phyloP scores from a whole-genome alignment of 2,113 vertebrate genomes.

The Myiagra hebetior region DNA sequence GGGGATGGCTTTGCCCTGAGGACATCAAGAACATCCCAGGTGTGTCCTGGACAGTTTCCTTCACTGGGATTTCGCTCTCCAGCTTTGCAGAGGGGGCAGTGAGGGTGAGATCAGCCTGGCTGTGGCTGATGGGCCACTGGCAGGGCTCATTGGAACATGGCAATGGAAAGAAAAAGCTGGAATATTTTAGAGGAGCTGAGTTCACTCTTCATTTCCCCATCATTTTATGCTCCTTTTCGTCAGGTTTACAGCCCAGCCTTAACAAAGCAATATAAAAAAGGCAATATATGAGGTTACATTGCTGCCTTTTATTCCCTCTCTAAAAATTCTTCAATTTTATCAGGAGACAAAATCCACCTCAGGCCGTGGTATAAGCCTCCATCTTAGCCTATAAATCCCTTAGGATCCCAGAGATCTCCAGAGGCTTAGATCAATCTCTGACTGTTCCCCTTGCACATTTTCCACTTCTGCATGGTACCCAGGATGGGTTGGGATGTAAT shows the following conservation, averaged over 20 bases:
- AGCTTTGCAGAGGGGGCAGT: background rate
- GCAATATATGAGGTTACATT: background rate
- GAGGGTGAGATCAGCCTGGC: rapidly evolving
- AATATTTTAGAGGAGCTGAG: background rate
- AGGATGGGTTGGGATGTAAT: background rate
- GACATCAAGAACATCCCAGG: background rate
- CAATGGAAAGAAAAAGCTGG: background rate
- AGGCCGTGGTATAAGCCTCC: background rate
- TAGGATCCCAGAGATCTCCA: background rate
- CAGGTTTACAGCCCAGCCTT: background rate
- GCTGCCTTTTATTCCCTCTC: background rate
- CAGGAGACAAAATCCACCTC: background rate
- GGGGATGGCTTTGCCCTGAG: background rate
- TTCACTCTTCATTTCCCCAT: background rate
- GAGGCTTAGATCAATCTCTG: background rate
- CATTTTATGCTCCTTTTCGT: background rate
- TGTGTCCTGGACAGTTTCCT: background rate
- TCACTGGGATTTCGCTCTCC: too few species aligned
- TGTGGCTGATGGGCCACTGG: background rate
- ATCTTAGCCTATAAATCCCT: background rate
- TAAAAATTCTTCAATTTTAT: background rate
- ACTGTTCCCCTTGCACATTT: background rate
- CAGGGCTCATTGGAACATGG: rapidly evolving
- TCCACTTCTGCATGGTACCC: background rate
- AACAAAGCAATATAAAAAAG: background rate